Percentiles rank a stretch among this genome's conserved stretches.
Conservation (phyloP, 2,888 invertebrate genomes). For the Rhagium mordax region DNA sequence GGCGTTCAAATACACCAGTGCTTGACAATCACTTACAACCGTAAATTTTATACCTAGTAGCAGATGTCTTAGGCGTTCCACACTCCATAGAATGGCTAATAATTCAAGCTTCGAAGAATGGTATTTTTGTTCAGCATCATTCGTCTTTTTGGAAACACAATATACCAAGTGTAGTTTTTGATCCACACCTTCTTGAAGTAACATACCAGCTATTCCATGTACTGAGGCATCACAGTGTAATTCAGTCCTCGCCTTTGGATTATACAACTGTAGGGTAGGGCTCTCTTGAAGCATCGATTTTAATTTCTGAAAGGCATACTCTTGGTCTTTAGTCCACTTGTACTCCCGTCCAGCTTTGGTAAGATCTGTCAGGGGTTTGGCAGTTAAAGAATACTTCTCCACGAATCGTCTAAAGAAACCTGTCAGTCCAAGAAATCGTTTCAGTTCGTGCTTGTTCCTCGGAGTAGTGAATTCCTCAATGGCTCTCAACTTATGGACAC, state of each 20-base stretch:
- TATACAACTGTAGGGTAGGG: conserved; percentile 44
- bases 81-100: conserved; percentile 53
- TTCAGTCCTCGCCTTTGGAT: conserved; percentile 42
- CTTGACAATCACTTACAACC: conserved; percentile 55
- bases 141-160: conserved; percentile 52
- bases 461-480: conserved; percentile 45
- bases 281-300: conserved; percentile 17
- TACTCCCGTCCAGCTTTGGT: conserved; percentile 48
- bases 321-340: conserved; percentile 29
- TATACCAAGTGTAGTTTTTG: conserved; percentile 51
- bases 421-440: conserved; percentile 50
- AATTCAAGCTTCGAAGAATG: conserved; percentile 53
- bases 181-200: conserved; percentile 53
- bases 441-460: conserved; percentile 41
- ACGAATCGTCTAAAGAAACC: conserved; percentile 52
- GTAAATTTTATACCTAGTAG: conserved; percentile 38
- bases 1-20: conserved; percentile 49
- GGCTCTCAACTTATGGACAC: conserved; percentile 32
- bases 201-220: conserved; percentile 52
- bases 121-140: conserved; percentile 50
- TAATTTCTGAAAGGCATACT: conserved; percentile 37
- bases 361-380: conserved; percentile 54
- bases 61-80: conserved; percentile 51
- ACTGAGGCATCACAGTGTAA: conserved; percentile 47
- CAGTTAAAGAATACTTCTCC: conserved; percentile 48